Evolutionary conservation across 2,888 invertebrate species (phyloP), one percentile per base, ranked within the genome.

Genomic region (Linnaemya tessellans): DNA sequence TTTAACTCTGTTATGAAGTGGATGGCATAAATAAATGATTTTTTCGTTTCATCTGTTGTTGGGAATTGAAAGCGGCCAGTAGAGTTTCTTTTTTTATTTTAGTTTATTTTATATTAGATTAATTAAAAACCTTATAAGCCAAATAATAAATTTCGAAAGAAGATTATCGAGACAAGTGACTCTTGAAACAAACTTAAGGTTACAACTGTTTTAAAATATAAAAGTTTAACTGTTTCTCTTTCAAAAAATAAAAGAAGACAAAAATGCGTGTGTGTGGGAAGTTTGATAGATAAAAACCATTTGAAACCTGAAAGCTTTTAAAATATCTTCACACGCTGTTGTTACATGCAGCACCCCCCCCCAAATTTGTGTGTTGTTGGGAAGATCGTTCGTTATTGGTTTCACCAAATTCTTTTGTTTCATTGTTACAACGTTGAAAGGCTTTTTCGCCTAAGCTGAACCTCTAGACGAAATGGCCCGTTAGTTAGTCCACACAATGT

Each of bases 121-220:
- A 65, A 64, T 71, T 73, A 58, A 73, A 71, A 65, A 74, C 20
- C 41, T 68, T 38, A 67, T 68, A 71, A 64, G 30, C 49, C 22
- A 13, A 25, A 38, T 41, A 62, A 70, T 65, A 54, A 65, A 64
- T 30, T 20, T 41, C 20, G 35, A 60, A 30, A 54, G 20, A 65
- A 43, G 75, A 75, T 77, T 54, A 62, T 73, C 60, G 35, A 7
- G 8, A 60, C 49, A 67, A 22, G 51, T 68, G 35, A 22, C 38
- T 60, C 22, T 68, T 13, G 18, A 51, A 20, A 20, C 11, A 30
- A 51, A 7, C 1, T 30, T 38, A 51, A 20, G 18, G 13, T 51
- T 51, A 49, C 22, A 65, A 43, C 3, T n/a, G 5, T n/a, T 46
- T 46, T 22, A 9, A 43, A 64, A 43, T 22, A 64, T 30, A 49